Evolutionary conservation across 2,797 vertebrate species (phyloP).

Genomic region (Philypnodon macrostomus): DNA sequence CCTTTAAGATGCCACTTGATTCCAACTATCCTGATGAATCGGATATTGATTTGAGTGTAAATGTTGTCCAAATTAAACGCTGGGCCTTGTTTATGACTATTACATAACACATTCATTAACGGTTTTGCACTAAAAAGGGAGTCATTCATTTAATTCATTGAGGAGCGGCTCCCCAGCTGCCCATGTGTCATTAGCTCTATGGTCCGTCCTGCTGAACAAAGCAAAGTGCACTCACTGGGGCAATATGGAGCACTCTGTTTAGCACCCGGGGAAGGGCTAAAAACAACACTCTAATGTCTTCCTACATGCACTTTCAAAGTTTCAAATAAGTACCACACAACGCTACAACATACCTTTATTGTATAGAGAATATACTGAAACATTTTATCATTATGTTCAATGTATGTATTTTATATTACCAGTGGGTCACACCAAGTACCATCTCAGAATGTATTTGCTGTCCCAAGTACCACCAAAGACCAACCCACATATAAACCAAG

Average conservation of each 20-base stretch:
- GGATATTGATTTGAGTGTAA: conserved; percentile 3
- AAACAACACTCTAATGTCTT: no score
- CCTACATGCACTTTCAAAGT: no score
- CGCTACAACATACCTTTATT: no score
- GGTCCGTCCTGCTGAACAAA: neutral
- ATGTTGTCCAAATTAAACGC: conserved; percentile 3
- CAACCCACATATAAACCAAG: no score
- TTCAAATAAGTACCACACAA: no score
- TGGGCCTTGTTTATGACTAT: conserved; percentile 7
- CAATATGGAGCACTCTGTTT: neutral
- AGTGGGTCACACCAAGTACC: no score
- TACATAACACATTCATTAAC: conserved; percentile 11
- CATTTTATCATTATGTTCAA: no score
- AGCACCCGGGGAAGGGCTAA: no score
- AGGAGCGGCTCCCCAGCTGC: conserved; percentile 7
- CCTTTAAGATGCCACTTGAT: neutral
- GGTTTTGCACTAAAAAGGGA: conserved; percentile 10
- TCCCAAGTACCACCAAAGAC: no score
- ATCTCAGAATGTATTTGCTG: no score
- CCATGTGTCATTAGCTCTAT: conserved; percentile 3
- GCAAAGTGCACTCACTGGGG: neutral
- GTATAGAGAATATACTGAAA: no score
- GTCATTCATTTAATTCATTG: conserved; percentile 1
- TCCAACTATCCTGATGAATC: conserved; percentile 4
- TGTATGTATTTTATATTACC: no score